phyloP scores from a whole-genome alignment of 2,797 vertebrate genomes.

The Cynodonichthys magdalenae region DNA sequence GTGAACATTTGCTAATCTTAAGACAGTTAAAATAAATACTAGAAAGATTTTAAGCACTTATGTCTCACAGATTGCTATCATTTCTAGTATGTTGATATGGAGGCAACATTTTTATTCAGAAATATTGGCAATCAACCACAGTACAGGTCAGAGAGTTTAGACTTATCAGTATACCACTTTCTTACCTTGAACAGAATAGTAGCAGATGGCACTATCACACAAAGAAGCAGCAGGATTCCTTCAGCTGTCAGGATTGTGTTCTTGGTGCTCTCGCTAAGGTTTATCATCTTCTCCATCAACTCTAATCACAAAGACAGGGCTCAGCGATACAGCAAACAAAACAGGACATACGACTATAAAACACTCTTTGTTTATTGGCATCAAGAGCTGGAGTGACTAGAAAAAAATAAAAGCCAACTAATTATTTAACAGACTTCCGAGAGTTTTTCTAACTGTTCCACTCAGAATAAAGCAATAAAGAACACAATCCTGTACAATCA shows the following conservation, averaged over 20 bases:
- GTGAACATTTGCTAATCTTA: constrained; percentile 5
- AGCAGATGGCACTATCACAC: constrained; percentile 69
- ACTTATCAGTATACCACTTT: neutral
- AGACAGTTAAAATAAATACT: neutral
- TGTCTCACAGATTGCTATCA: neutral
- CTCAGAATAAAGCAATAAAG: constrained; percentile 12
- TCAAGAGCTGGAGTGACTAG: neutral
- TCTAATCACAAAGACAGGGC: constrained; percentile 48
- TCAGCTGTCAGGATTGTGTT: constrained; percentile 77
- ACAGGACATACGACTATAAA: neutral
- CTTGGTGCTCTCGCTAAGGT: constrained; percentile 74
- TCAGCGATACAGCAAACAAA: constrained; percentile 1
- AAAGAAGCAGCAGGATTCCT: constrained; percentile 76
- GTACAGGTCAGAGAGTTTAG: neutral
- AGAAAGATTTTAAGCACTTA: neutral
- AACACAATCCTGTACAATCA: constrained; percentile 24
- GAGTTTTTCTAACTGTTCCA: constrained; percentile 33
- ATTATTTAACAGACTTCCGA: constrained; percentile 14
- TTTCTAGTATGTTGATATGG: constrained; percentile 6
- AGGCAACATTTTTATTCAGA: constrained; percentile 9
- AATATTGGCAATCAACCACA: constrained; percentile 5
- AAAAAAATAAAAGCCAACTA: neutral
- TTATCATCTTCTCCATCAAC: constrained; percentile 61
- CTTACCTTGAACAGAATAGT: constrained; percentile 74
- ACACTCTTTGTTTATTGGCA: neutral